Conservation (phyloP, 2,113 vertebrate species). For the Helogale parvula region DNA sequence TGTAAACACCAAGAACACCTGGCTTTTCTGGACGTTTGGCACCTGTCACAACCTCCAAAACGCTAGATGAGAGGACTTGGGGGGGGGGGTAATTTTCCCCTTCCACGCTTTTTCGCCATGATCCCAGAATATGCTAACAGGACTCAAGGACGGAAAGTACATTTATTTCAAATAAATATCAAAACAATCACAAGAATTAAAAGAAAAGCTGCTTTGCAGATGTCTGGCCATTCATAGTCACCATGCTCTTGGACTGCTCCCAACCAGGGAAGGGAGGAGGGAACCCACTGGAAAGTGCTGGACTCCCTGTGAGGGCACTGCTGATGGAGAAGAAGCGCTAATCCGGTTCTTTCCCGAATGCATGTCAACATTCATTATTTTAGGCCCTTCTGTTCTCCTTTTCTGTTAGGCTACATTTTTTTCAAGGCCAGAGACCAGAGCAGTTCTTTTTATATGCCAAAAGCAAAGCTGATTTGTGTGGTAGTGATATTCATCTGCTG, state of each 20-base stretch:
- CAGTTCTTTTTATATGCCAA: not conserved
- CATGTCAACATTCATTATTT: constrained; percentile 52
- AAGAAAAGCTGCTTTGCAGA: constrained; percentile 21
- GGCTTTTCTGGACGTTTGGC: not conserved
- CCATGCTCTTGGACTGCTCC: not conserved
- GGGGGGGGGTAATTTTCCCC: not conserved
- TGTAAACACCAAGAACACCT: not conserved
- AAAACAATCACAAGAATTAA: constrained; percentile 33
- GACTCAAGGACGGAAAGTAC: not conserved
- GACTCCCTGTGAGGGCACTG: not conserved
- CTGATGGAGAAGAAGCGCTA: constrained; percentile 35
- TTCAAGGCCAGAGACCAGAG: not conserved
- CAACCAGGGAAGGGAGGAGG: not conserved
- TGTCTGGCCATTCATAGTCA: not conserved
- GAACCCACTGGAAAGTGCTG: not conserved
- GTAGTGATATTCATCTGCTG: not conserved
- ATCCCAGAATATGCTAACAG: not conserved
- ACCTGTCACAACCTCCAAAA: not conserved
- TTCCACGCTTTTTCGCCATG: not conserved
- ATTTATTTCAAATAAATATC: constrained; percentile 40
- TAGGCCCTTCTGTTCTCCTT: constrained; percentile 50
- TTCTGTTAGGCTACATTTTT: not conserved
- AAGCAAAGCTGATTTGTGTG: not conserved
- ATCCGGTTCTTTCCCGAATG: constrained; percentile 14
- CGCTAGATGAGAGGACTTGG: not conserved